Percentiles rank a stretch among this genome's conserved stretches.
phyloP scores from a whole-genome alignment of 2,113 vertebrate genomes.

The Hepsetus odoe region DNA sequence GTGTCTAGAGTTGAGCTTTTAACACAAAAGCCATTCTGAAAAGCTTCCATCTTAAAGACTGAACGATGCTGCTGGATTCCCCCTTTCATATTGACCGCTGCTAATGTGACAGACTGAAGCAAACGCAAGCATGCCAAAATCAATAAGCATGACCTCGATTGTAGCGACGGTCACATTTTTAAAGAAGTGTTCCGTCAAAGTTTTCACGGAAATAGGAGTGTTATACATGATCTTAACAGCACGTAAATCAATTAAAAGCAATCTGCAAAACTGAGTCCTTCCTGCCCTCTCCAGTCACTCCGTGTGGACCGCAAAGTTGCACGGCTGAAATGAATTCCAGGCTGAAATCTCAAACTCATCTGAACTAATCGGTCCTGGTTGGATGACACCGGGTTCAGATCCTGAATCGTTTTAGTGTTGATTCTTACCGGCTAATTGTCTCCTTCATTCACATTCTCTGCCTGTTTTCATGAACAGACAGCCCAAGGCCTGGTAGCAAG shows the following conservation, averaged over 20 bases:
- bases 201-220: too few species aligned
- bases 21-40: too few species aligned
- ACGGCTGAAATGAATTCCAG: neutral
- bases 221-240: too few species aligned
- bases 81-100: too few species aligned
- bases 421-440: neutral
- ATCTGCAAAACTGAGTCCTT: too few species aligned
- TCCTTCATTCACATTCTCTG: neutral
- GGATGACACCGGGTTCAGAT: neutral
- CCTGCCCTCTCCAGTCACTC: neutral
- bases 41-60: too few species aligned
- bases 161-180: neutral
- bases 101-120: neutral
- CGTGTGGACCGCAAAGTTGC: neutral
- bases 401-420: neutral
- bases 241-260: too few species aligned
- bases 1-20: too few species aligned
- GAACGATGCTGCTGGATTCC: too few species aligned
- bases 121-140: neutral
- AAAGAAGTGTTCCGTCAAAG: too few species aligned
- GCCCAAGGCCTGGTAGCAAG: conserved; percentile 5
- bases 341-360: neutral
- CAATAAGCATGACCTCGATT: neutral
- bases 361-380: neutral
- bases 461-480: conserved; percentile 20